Evolutionary conservation across 30 jellyfish, hydroid and myxozoan species (phyloP).

Genomic region (Aurelia aurita complex sp. Pacific): DNA sequence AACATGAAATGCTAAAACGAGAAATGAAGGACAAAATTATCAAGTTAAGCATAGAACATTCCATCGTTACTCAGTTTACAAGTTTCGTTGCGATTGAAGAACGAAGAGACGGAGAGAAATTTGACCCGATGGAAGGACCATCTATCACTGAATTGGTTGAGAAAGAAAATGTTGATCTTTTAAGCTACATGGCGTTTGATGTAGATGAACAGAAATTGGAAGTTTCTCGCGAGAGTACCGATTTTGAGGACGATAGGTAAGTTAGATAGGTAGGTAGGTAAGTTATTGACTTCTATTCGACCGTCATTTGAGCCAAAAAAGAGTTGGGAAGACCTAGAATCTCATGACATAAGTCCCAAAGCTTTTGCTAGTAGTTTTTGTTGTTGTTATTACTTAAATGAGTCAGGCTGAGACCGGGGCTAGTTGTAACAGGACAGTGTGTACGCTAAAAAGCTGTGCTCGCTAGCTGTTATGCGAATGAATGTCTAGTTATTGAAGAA

Average conservation of each 20-base stretch:
- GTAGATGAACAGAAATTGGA: neutral
- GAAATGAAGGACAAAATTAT: constrained; percentile 77
- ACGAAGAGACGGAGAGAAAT: constrained; percentile 68
- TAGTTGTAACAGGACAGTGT: constrained; percentile 65
- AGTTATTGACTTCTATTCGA: no score
- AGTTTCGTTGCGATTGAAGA: constrained; percentile 95
- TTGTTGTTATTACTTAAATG: no score
- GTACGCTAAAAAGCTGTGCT: constrained; percentile 68
- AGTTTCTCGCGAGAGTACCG: no score
- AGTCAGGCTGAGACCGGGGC: constrained; percentile 6
- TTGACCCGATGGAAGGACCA: constrained; percentile 42
- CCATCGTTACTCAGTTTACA: constrained; percentile 90
- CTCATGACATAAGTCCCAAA: no score
- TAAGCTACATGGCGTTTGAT: constrained; percentile 77
- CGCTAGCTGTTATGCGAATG: constrained; percentile 80
- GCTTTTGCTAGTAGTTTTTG: no score
- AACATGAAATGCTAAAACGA: constrained; percentile 84
- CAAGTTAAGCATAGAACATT: constrained; percentile 72
- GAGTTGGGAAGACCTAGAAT: no score
- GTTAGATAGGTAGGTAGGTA: no score
- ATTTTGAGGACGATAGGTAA: no score
- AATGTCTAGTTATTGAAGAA: constrained; percentile 90
- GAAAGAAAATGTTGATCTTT: constrained; percentile 66
- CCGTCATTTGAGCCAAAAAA: no score
- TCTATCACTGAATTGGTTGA: constrained; percentile 64